Evolutionary conservation across 1,140 invertebrate species (phyloP), one percentile per base, ranked within the genome.

Genomic region (Asobara japonica): DNA sequence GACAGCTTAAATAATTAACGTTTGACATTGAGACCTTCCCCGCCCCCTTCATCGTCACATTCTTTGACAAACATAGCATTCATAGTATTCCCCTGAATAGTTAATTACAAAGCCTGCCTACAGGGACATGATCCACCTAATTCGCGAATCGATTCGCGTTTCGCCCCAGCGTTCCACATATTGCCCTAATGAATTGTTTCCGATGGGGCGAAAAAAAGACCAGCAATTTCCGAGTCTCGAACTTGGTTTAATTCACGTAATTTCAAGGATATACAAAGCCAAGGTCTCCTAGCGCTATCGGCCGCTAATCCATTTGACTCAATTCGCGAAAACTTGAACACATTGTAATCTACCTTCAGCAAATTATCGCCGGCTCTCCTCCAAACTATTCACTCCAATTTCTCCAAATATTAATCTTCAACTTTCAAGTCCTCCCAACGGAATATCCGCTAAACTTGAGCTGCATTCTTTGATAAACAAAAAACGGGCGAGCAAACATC

Each of bases 211-310:
- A 25, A 27, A 56, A 56, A 56, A 18, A 13, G 6, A 45, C n/a
- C 8, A 6, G 10, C 2, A 45, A 45, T 36, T 36, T 61, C 56
- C 20, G 20, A n/a, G 16, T 61, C 38, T 36, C 33, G 61, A 62
- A 70, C 30, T 70, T 27, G 36, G 10, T n/a, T 13, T 68, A 68
- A 51, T 68, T 45, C 7, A 68, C 51, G 41, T 29, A 68, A 51
- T 27, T 68, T 68, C 41, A 68, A 68, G 36, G 41, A 25, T 29
- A 51, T 27, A 30, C 41, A 29, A 68, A 27, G 51, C 25, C 41
- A 45, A 45, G 41, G 41, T 7, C 13, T 45, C 18, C 41, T 45
- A 45, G 2, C 41, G n/a, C 41, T 16, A 45, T 38, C n/a, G 41
- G n/a, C 41, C 18, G 18, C n/a, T 45, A 13, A 45, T 45, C 41